phyloP scores from a whole-genome alignment of 2,888 invertebrate genomes.

The Fragum sueziense region DNA sequence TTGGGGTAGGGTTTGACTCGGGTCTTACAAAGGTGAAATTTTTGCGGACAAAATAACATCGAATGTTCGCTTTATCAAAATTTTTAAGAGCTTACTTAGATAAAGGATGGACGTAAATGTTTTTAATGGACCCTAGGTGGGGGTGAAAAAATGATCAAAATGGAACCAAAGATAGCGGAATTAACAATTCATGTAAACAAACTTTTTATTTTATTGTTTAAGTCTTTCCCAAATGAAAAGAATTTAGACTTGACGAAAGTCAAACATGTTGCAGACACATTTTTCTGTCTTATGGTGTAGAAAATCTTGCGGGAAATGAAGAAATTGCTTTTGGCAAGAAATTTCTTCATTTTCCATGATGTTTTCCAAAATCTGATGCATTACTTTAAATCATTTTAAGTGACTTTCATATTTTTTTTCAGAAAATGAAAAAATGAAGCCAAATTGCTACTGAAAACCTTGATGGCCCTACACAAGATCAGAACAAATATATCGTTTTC shows the following conservation, averaged over 20 bases:
- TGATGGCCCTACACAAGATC: too few species aligned
- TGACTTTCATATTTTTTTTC: too few species aligned
- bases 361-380: neutral
- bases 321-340: too few species aligned
- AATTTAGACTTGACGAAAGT: neutral
- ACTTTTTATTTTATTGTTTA: neutral
- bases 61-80: constrained; percentile 1
- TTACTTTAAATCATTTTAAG: too few species aligned
- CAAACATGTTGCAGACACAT: neutral
- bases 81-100: constrained; percentile 5
- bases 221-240: too few species aligned
- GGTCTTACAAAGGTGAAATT: constrained; percentile 8
- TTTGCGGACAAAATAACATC: neutral
- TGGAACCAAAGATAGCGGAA: neutral
- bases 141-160: too few species aligned
- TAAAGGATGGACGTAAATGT: neutral
- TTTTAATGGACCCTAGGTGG: neutral
- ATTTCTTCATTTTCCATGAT: too few species aligned
- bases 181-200: neutral
- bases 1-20: neutral
- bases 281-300: neutral
- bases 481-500: too few species aligned
- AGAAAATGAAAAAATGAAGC: too few species aligned
- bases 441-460: too few species aligned
- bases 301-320: too few species aligned